Percentiles rank a stretch among this genome's conserved stretches.
Conservation (phyloP, 2,888 invertebrate genomes). For the Phyllotreta striolata region DNA sequence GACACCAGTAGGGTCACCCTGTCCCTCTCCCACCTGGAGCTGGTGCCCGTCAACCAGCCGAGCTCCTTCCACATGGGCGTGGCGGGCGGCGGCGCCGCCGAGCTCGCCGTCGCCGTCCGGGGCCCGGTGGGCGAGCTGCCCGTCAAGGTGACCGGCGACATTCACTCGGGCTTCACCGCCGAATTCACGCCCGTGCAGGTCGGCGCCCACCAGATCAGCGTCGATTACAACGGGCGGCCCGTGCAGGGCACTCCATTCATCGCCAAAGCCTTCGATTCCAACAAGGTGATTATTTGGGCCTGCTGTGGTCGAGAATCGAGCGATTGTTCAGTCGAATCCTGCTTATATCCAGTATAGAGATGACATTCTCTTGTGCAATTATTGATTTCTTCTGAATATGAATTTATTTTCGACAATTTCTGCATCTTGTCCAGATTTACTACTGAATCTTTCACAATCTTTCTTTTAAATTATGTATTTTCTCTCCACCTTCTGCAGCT, state of each 20-base stretch:
- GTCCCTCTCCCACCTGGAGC: slow-evolving; percentile 77
- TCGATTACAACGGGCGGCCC: slow-evolving; percentile 89
- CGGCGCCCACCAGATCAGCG: slow-evolving; percentile 90
- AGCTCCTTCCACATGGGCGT: slow-evolving; percentile 83
- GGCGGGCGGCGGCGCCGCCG: slow-evolving; percentile 78
- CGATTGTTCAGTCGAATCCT: no score
- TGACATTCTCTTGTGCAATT: no score
- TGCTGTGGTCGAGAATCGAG: neutral
- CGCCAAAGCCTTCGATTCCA: slow-evolving; percentile 93
- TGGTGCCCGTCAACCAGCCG: slow-evolving; percentile 84
- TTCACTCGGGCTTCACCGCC: slow-evolving; percentile 86
- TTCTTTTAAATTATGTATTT: no score
- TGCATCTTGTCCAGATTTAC: no score
- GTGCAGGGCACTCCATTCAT: slow-evolving; percentile 90
- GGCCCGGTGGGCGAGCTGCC: slow-evolving; percentile 88
- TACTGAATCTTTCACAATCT: no score
- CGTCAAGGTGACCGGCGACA: slow-evolving; percentile 88
- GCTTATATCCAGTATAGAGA: no score
- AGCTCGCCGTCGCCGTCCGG: slow-evolving; percentile 87
- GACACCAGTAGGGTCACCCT: slow-evolving; percentile 80
- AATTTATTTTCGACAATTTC: no score
- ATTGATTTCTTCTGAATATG: no score
- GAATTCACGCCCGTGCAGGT: slow-evolving; percentile 93
- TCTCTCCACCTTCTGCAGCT: no score
- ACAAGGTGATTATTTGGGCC: slow-evolving; percentile 65